These are phyloP conservation scores for Myathropa florea DNA, from an alignment of 2,888 invertebrate species.

Conservation along the genomic window DNA sequence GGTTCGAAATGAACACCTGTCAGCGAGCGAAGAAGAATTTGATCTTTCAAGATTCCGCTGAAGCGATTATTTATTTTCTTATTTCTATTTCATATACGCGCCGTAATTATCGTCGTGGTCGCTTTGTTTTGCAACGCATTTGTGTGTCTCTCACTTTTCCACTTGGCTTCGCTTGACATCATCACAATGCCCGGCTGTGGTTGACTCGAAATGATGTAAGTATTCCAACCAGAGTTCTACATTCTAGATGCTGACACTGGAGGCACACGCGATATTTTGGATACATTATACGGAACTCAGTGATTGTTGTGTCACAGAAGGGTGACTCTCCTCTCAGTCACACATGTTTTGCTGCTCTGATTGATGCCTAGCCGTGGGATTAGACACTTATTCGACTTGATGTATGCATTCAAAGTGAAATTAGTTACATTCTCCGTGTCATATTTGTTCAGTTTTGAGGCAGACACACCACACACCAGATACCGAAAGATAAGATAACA, in stretches of 20 bases:
- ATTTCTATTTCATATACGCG: constrained; percentile 37
- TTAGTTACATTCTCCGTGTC: neutral
- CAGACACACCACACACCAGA: neutral
- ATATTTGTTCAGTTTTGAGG: neutral
- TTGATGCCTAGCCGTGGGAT: neutral
- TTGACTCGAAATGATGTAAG: constrained; percentile 61
- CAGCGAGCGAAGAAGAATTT: neutral
- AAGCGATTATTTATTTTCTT: constrained; percentile 16
- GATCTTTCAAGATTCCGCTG: neutral
- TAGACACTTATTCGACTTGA: neutral
- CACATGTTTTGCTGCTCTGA: constrained; percentile 35
- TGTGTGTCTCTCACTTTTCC: constrained; percentile 49
- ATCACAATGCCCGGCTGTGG: constrained; percentile 70
- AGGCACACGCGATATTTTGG: neutral
- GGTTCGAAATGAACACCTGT: neutral
- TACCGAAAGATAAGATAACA: neutral
- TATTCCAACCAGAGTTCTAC: constrained; percentile 29
- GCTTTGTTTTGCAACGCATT: constrained; percentile 14
- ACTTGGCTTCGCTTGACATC: constrained; percentile 70
- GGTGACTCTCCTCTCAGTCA: too few species aligned
- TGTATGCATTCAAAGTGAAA: constrained; percentile 12
- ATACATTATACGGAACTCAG: neutral
- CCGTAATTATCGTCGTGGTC: neutral
- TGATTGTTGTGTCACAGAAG: constrained; percentile 13
- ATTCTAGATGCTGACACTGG: neutral